Evolutionary conservation across 2,888 invertebrate genomes (phyloP), one percentile per base, ranked within the genome.

Genomic region (Drosophila maculinotata): DNA sequence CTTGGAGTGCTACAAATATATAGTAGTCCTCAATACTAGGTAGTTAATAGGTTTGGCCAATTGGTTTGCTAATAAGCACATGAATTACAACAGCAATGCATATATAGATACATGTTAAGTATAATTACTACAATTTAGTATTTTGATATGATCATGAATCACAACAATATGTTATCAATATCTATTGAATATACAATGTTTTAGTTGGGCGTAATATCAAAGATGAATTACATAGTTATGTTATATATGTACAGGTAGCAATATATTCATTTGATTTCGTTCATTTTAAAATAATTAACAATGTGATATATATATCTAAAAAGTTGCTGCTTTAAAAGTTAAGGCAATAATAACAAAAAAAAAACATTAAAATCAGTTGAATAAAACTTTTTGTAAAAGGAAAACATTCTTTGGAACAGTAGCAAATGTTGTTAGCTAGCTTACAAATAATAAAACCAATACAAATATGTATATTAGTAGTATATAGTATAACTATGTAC

Each of bases 101-200:
- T 62, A 66, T 54, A 71, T 36, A 60, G 17, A 36, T 48, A 44
- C 31, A 57, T 49, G 45, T 62, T 60, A 53, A 44, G 49, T 42
- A 48, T 62, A 65, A 45, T 57, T 60, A 64, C 63, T 80, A 80
- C 62, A 75, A 68, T 78, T 79, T 52, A 63, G 69, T 70, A 67
- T 67, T 72, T 76, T 82, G 82, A 82, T 82, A 82, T 82, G 82
- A 86, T 86, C 82, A 86, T 77, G 71, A 82, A 82, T 82, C 82
- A 82, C 82, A 82, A 82, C 86, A 86, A 80, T 77, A 75, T 75
- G 62, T 75, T 83, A 59, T 68, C 65, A 81, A 73, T 85, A 79
- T 76, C 70, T 63, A 63, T 65, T 49, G 49, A 73, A 75, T 73
- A 69, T 75, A 69, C 59, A 75, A 35, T 36, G 47, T 62, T 58